Base-by-base conservation (phyloP, 30 jellyfish, hydroid and myxozoan species). In the Hydractinia echinata region DNA sequence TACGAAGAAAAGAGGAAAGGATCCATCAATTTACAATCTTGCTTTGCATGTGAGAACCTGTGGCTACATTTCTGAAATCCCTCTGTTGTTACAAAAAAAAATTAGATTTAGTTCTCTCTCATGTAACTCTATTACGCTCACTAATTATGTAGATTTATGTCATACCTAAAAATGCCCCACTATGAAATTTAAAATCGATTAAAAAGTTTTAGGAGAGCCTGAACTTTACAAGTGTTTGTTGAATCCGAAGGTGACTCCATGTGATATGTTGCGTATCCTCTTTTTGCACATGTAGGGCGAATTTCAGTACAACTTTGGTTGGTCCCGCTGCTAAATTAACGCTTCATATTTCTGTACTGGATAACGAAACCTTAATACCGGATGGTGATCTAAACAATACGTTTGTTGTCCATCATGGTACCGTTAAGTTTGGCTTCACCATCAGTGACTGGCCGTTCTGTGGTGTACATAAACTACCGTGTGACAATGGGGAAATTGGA, bases 371-470 rank as follows among this genome's bases (percentile, higher is more conserved):
- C 53, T 53, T 60, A 30, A 77, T 77, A 6, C 76, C 76, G 44
- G 54, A 20, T 8, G 81, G 19, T 48, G 54, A 54, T 20, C 1
- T 20, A 1, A 19, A 15, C 20, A 79, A 77, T 13, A 16, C 39
- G 18, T 77, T 53, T 54, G 15, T 30, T 53, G 85, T 77, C 5
- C 60, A 53, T 30, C 55, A 77, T 61, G 85, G 85, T 20, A 77
- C 85, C 76, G 76, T 77, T 0, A 61, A 60, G 30, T 51, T 77
- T 14, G 53, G 55, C 10, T 10, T 77, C 54, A 77, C 79, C 8
- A 20, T 77, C 3, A 79, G 53, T 30, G 39, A 60, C 58, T 77
- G 85, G 85, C 76, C 76, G 9, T 77, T 77, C 30, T 77, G 85
- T 53, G 85, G 82, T 20, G 16, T 48, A 1, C 10, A 39, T 10